Percentiles rank a stretch among this genome's conserved stretches.
phyloP scores from a whole-genome alignment of 1,140 invertebrate species.

The Polypedilum pembai region DNA sequence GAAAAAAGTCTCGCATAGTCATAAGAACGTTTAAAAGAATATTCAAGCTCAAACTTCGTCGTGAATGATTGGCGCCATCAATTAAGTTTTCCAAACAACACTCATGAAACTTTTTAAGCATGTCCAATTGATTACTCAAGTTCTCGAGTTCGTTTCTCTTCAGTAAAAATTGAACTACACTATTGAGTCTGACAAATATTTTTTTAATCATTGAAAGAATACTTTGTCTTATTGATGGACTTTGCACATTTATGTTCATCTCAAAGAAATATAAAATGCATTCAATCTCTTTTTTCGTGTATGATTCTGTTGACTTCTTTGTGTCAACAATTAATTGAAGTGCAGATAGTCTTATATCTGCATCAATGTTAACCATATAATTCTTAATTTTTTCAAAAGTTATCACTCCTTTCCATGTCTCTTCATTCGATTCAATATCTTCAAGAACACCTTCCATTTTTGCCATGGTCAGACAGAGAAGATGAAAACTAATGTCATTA shows the following conservation, averaged over 20 bases:
- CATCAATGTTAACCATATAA: conserved; percentile 34
- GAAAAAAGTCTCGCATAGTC: conserved; percentile 30
- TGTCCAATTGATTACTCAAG: conserved; percentile 34
- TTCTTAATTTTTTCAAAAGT: conserved; percentile 30
- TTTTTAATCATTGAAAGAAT: conserved; percentile 56
- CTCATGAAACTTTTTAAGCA: conserved; percentile 43
- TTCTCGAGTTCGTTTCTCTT: conserved; percentile 32
- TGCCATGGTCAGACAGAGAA: conserved; percentile 29
- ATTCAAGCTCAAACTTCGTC: conserved; percentile 55
- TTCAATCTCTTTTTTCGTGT: conserved; percentile 55
- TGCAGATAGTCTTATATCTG: conserved; percentile 46
- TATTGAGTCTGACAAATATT: conserved; percentile 42
- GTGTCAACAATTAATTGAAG: conserved; percentile 67
- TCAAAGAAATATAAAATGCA: conserved; percentile 59
- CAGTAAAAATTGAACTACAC: conserved; percentile 33
- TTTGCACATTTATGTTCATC: conserved; percentile 64
- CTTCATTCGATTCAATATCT: neutral
- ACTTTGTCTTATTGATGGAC: conserved; percentile 54
- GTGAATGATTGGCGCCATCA: conserved; percentile 60
- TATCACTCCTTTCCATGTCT: conserved; percentile 31
- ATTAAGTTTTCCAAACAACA: conserved; percentile 53
- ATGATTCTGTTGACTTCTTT: conserved; percentile 61
- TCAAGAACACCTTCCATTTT: neutral
- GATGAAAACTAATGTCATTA: neutral
- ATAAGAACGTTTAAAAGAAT: conserved; percentile 33